Percentiles rank a stretch among this genome's conserved stretches.
Evolutionary conservation across 2,888 invertebrate species (phyloP).

Genomic region (Drosophila monieri): DNA sequence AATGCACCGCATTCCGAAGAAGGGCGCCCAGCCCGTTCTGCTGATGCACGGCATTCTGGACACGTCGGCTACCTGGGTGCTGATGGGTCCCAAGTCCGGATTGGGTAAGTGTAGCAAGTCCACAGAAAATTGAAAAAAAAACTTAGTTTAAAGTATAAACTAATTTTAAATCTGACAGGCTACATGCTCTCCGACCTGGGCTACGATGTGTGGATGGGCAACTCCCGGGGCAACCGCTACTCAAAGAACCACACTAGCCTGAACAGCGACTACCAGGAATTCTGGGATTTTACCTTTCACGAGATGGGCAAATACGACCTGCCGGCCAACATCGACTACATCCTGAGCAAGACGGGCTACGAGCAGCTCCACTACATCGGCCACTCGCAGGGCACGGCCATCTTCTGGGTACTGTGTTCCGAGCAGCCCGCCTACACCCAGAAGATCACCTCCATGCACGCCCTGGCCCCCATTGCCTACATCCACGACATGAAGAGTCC

Average conservation of each 20-base stretch:
- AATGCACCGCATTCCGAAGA: constrained; percentile 89
- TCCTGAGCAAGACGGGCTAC: constrained; percentile 86
- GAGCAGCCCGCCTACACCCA: constrained; percentile 85
- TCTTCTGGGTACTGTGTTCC: constrained; percentile 85
- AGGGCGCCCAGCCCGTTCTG: constrained; percentile 85
- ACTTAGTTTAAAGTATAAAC: not conserved
- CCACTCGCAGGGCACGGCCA: constrained; percentile 89
- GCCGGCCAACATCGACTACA: constrained; percentile 92
- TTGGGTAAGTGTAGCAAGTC: constrained; percentile 85
- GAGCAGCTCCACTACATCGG: constrained; percentile 90
- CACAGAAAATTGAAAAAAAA: not conserved
- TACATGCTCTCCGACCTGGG: constrained; percentile 83
- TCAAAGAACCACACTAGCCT: constrained; percentile 82
- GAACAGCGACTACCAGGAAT: constrained; percentile 83
- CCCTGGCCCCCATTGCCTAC: constrained; percentile 86
- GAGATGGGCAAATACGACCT: constrained; percentile 91
- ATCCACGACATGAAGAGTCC: constrained; percentile 84
- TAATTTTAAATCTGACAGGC: constrained; percentile 71
- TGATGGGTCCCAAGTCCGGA: constrained; percentile 88
- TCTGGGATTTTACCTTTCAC: constrained; percentile 89
- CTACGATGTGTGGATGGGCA: constrained; percentile 84
- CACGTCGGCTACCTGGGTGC: constrained; percentile 90
- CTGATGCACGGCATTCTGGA: constrained; percentile 90
- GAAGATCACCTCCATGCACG: constrained; percentile 85
- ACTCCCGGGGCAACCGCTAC: constrained; percentile 83